phyloP scores from a whole-genome alignment of 2,113 vertebrate species.

The Tachuris rubrigastra region DNA sequence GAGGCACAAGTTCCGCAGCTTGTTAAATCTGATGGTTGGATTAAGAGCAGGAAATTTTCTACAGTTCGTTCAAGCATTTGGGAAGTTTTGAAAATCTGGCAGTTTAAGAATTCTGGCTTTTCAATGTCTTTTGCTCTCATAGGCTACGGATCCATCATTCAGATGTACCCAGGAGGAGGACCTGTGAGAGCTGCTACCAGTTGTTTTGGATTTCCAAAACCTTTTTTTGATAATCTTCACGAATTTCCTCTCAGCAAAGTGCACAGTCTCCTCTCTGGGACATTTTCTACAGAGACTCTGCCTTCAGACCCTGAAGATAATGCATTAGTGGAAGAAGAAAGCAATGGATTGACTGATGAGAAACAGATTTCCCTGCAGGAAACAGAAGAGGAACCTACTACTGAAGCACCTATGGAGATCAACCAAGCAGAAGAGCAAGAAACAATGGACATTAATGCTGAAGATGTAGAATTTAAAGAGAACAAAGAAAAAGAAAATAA shows the following conservation, averaged over 20 bases:
- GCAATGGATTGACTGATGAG: conserved; percentile 55
- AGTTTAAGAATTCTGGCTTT: not conserved
- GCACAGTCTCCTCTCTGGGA: conserved; percentile 86
- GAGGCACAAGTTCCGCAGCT: not conserved
- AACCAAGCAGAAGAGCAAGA: conserved; percentile 63
- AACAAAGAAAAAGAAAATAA: conserved; percentile 74
- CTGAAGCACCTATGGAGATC: conserved; percentile 48
- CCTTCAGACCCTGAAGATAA: conserved; percentile 74
- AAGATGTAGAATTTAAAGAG: conserved; percentile 59
- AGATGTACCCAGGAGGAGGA: conserved; percentile 90
- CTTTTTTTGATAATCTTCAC: conserved; percentile 84
- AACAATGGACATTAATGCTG: conserved; percentile 23
- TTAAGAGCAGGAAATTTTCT: not conserved
- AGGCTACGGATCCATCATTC: conserved; percentile 94
- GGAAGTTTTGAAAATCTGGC: not conserved
- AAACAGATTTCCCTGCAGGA: conserved; percentile 50
- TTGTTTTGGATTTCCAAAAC: conserved; percentile 91
- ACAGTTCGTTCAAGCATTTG: not conserved
- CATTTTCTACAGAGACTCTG: conserved; percentile 72
- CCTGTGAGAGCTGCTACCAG: conserved; percentile 88
- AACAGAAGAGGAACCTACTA: conserved; percentile 33
- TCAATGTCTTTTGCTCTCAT: not conserved
- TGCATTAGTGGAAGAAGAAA: conserved; percentile 10
- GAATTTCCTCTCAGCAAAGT: conserved; percentile 93
- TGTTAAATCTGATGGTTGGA: not conserved